Base-by-base conservation (phyloP, 2,888 invertebrate species). In the Cacoxenus indagator region DNA sequence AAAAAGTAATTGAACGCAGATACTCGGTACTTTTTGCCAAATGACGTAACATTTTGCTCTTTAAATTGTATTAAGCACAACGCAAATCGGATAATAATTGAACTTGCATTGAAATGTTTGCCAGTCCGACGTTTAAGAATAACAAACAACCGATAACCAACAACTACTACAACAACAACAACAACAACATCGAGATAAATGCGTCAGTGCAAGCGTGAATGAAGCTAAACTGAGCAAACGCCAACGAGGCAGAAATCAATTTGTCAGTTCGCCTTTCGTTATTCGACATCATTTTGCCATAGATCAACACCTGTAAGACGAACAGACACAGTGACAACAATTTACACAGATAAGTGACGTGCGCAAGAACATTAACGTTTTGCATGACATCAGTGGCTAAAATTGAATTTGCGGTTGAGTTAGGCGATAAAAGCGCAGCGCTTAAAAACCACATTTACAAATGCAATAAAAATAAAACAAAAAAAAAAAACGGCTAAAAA, bases 301-400 rank as follows among this genome's bases (percentile, higher is more conserved):
- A 4, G 57, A 59, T 27, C 6, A 59, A 27, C 11, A 27, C 55
- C 54, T 67, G 51, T 57, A 43, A 62, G n/a, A 67, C 67, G 57
- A 31, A 57, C 31, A 46, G 48, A 54, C 45, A 62, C 51, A 54
- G 67, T 70, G 65, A 70, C 71, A 74, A 68, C 55, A 8, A 74
- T 71, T 73, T 75, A 76, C 76, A 75, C 76, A 74, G 72, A 72
- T 74, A 70, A 70, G 68, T 19, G 59, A 14, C 59, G 46, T 48
- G 22, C 3, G 59, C 45, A 61, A 69, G 31, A 67, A 67, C 61
- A 65, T 65, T 9, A 31, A 8, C 11, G 19, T 31, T 24, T 24
- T 11, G 9, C 27, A 69, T 69, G 69, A 69, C 69, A 69, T 69
- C 69, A 69, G 69, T 46, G 46, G 43, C 67, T 69, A 69, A 57